A percentile compares a stretch with the other conserved stretches of the same genome.
phyloP scores from a whole-genome alignment of 1,140 invertebrate species.

The Ostrea denselamellosa region DNA sequence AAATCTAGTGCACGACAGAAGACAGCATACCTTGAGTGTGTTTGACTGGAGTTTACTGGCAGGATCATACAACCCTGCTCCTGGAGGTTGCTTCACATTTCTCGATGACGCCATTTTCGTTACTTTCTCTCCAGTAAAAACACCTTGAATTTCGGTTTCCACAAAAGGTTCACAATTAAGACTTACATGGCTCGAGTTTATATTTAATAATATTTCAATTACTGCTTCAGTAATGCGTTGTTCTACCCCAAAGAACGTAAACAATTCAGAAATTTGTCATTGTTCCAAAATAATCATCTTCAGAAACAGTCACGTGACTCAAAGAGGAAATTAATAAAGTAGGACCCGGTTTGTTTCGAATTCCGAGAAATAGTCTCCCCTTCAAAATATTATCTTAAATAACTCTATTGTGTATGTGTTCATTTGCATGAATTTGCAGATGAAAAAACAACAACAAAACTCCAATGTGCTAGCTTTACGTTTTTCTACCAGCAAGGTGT shows the following conservation, averaged over 20 bases:
- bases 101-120: slow-evolving; percentile 70
- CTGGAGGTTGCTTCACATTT: slow-evolving; percentile 63
- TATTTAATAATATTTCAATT: not conserved
- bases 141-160: not conserved
- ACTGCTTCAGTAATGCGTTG: not conserved
- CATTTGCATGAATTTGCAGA: no score
- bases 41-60: slow-evolving; percentile 73
- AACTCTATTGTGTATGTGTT: no score
- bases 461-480: no score
- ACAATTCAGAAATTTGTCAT: slow-evolving; percentile 33
- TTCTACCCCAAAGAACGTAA: slow-evolving; percentile 15
- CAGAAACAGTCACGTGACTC: slow-evolving; percentile 48
- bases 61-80: slow-evolving; percentile 60
- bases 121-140: not conserved
- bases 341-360: not conserved
- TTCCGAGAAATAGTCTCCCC: not conserved
- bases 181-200: not conserved
- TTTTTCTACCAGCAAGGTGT: no score
- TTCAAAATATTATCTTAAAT: no score
- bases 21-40: slow-evolving; percentile 72
- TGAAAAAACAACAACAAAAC: no score
- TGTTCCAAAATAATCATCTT: slow-evolving; percentile 28
- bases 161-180: not conserved
- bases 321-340: slow-evolving; percentile 41
- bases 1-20: not conserved